Percentiles rank a stretch among this genome's conserved stretches.
Evolutionary conservation across 2,113 vertebrate genomes (phyloP).

Genomic region (Phalacrocorax brasilianus): DNA sequence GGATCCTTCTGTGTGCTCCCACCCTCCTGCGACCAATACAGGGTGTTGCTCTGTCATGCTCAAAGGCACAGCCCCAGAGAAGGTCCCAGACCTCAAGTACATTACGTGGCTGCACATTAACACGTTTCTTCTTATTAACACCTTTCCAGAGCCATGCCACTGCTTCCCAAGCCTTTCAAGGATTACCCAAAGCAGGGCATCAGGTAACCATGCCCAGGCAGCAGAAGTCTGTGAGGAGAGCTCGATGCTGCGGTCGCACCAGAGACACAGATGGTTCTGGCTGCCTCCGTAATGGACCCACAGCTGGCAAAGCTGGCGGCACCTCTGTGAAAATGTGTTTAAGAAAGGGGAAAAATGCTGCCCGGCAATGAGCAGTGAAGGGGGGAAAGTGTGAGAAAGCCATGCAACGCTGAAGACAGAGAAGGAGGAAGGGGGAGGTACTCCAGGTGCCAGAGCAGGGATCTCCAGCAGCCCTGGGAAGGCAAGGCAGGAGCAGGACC

Average conservation of each 20-base stretch:
- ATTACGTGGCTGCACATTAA: fast-evolving
- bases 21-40: fast-evolving
- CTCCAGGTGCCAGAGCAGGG: neutral
- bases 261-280: fast-evolving
- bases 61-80: neutral
- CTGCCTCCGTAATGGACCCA: neutral
- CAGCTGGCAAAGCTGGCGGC: fast-evolving
- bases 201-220: fast-evolving
- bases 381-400: neutral
- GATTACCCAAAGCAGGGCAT: fast-evolving
- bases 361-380: neutral
- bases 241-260: fast-evolving
- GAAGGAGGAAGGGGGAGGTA: neutral
- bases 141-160: neutral
- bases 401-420: fast-evolving
- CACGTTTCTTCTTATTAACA: neutral
- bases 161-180: neutral
- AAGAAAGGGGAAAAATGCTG: neutral
- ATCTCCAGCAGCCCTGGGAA: too few relatives aligned
- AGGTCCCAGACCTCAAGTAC: neutral
- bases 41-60: fast-evolving
- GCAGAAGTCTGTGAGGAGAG: neutral
- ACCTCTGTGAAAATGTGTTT: fast-evolving
- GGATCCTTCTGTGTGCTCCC: neutral
- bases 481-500: fast-evolving